phyloP scores from a whole-genome alignment of 2,113 vertebrate genomes.

The Nannobrachium achirus region DNA sequence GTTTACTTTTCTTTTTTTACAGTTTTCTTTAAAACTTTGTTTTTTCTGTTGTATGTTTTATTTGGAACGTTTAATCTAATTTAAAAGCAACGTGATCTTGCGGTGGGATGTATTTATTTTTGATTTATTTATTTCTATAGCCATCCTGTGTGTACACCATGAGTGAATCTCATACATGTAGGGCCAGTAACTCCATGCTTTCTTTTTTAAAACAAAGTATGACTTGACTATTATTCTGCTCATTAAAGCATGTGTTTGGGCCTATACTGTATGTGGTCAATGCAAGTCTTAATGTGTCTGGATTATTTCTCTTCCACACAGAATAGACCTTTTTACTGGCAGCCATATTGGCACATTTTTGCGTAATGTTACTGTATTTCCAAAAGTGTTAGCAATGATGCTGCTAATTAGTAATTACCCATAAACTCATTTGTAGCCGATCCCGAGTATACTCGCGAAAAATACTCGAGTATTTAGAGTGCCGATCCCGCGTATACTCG shows the following conservation, averaged over 20 bases:
- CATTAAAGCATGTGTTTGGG: conserved; percentile 80
- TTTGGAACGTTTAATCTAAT: conserved; percentile 19
- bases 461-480: too few species aligned
- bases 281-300: conserved; percentile 50
- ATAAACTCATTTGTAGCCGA: too few species aligned
- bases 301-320: conserved; percentile 43
- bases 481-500: too few species aligned
- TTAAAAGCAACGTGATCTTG: conserved; percentile 19
- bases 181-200: conserved; percentile 63
- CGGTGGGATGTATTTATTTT: conserved; percentile 65
- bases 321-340: not conserved
- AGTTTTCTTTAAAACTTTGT: conserved; percentile 31
- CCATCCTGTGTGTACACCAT: conserved; percentile 24
- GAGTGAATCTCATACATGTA: conserved; percentile 54
- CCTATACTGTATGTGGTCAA: conserved; percentile 44
- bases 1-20: conserved; percentile 20
- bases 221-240: conserved; percentile 46
- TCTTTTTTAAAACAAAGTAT: conserved; percentile 7
- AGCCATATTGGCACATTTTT: too few species aligned
- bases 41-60: conserved; percentile 25
- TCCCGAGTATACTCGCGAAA: too few species aligned
- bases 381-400: too few species aligned
- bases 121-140: conserved; percentile 56
- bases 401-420: too few species aligned
- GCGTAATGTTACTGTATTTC: too few species aligned